Conservation (phyloP, 2,888 invertebrate species). For the Malachius bipustulatus region DNA sequence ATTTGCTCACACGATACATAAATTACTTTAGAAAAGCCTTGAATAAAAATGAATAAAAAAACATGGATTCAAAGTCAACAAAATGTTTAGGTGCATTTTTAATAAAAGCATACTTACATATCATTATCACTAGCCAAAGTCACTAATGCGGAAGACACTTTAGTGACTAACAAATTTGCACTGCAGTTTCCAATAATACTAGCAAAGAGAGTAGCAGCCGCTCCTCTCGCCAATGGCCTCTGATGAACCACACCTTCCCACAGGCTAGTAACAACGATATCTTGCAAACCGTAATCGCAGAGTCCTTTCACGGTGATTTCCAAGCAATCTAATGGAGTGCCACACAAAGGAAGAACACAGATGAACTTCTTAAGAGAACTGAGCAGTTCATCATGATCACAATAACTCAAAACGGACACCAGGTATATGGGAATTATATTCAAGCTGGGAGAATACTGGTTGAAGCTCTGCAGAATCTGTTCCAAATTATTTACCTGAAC, state of each 20-base stretch:
- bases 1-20: no score
- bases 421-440: constrained; percentile 51
- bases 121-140: constrained; percentile 58
- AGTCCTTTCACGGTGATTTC: constrained; percentile 33
- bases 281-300: constrained; percentile 37
- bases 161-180: constrained; percentile 43
- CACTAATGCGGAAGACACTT: constrained; percentile 56
- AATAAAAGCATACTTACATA: constrained; percentile 39
- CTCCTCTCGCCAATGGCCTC: constrained; percentile 45
- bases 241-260: constrained; percentile 59
- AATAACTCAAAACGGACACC: constrained; percentile 43
- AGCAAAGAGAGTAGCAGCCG: constrained; percentile 49
- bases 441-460: constrained; percentile 43
- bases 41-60: no score
- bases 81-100: no score
- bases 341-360: constrained; percentile 41
- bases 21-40: no score
- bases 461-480: constrained; percentile 46
- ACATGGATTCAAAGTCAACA: no score
- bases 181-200: constrained; percentile 42
- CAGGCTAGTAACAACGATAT: constrained; percentile 45
- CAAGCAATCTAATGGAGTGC: constrained; percentile 38
- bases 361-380: constrained; percentile 47
- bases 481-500: constrained; percentile 48
- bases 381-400: constrained; percentile 40